Base-by-base conservation (phyloP, 2,113 vertebrate genomes). In the Sorex araneus region DNA sequence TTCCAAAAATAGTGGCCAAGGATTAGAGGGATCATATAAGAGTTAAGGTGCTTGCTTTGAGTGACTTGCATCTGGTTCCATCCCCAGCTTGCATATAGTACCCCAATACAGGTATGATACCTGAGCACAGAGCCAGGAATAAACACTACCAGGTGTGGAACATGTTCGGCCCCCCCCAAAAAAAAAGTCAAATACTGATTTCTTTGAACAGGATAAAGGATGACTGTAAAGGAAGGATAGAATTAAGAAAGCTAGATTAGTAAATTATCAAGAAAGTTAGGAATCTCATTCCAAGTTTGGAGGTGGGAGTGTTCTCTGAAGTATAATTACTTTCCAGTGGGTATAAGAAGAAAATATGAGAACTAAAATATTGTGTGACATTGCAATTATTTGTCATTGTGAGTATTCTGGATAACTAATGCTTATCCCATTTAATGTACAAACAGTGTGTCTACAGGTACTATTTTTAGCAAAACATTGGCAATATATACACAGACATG, bases 401-500 rank as follows among this genome's bases (percentile, higher is more conserved):
- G 69, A 64, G 50, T 75, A 69, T 82, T 90, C 28, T 93, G 89
- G 71, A 71, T 84, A 89, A 93, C n/a, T 67, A 82, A 64, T 32
- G 32, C 25, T 84, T 94, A 71, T 77, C 54, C 81, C 71, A 90
- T 47, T 93, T 70, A 87, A 82, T 47, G 8, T 16, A 60, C 57
- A 60, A 60, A 60, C 57, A 60, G 8, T 60, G 57, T 50, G 10
- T 60, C 64, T 30, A 32, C 67, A 27, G 19, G 30, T 78, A n/a
- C 67, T 93, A 8, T 86, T 93, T 85, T 88, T 77, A 91, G 85
- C 30, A 86, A 86, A 88, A 36, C 82, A 91, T 90, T 91, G 66
- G 11, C 28, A 92, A 4, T 67, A 32, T 67, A 21, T 32, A 40
- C 11, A 70, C 30, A 85, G 32, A 78, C 1, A 4, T 94, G 92